Evolutionary conservation across 64 coral and sea anemone species (phyloP), one percentile per base, ranked within the genome.

Genomic region (Porites lutea): DNA sequence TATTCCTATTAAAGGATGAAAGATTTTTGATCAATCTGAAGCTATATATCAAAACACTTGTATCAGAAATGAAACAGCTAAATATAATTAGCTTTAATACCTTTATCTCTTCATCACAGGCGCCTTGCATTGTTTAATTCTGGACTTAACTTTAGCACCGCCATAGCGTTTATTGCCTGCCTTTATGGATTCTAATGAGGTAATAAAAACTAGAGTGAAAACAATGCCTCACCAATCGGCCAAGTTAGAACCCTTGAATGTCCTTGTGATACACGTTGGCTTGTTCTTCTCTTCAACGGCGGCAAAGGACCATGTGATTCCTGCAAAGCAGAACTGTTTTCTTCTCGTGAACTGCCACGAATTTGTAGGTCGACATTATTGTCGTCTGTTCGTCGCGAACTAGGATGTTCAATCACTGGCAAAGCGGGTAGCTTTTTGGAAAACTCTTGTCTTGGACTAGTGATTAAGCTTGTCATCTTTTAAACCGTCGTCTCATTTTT

Each of bases 231-330:
- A 91, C 89, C 89, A 47, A 83, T 21, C 50, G 89, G 89, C 89
- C 89, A 91, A 15, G 89, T 91, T 23, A 82, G 71, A 49, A 80
- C 89, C 60, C 89, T 82, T 37, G 79, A 91, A 83, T 91, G 89
- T 22, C 66, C 27, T 47, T 75, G 53, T 20, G 49, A 13, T 83
- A 50, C n/a, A 22, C 51, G 64, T 4, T 70, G 48, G 14, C 50
- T 74, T 49, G 37, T 37, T 72, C 78, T 45, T 23, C 71, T 72
- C 23, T 72, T 58, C 51, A 83, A 71, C 14, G 50, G 79, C 21
- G 78, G 79, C 13, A 91, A 55, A 74, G 79, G 14, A 55, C 59
- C 66, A 14, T 74, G 13, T 74, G n/a, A 8, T 66, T 72, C 65
- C n/a, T 71, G 68, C 14, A 69, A 44, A 52, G 23, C 37, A n/a